Evolutionary conservation across 2,797 vertebrate species (phyloP), one percentile per base, ranked within the genome.

Genomic region (Silurus aristotelis): DNA sequence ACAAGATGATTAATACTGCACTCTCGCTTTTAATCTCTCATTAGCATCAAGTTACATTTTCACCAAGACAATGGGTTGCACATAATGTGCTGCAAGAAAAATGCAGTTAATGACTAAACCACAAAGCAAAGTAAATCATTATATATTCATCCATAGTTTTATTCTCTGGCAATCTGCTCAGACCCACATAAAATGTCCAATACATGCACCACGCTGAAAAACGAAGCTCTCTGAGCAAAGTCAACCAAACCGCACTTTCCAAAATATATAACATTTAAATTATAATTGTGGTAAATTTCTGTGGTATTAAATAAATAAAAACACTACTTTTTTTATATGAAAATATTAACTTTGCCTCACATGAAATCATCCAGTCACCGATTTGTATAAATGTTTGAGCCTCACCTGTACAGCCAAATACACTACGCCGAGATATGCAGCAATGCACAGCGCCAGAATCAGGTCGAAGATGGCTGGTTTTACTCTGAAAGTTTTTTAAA

Each of bases 391-490:
- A 22, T n/a, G 12, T 43, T n/a, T 52, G 5, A 10, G 8, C 31
- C 91, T 93, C 89, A 99, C 98, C 96, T 98, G 98, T 85, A 99
- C 96, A 0, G 97, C 97, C 15, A 98, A 87, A 88, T 99, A 99
- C 89, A 98, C 96, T 87, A 97, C 91, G 3, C 97, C 98, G 7
- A 99, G 95, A 91, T 99, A 99, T 78, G 96, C 96, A 38, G 97
- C 96, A 1, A 99, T 99, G 90, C 98, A 99, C 81, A 98, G 93
- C 0, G 98, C 98, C 90, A 99, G 92, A 48, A 99, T 95, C 85
- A 99, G 94, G 93, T 99, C 98, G 48, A 99, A 99, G 91, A 99
- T 97, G 1, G 98, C 98, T 0, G 98, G 98, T 89, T 99, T 99
- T 89, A 99, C 98, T 94, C 98, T 99, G 93, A 31, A 79, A 64